These are phyloP conservation scores for Circaetus cinerascens DNA, from an alignment of 2,113 vertebrate species.

Conservation along the genomic window DNA sequence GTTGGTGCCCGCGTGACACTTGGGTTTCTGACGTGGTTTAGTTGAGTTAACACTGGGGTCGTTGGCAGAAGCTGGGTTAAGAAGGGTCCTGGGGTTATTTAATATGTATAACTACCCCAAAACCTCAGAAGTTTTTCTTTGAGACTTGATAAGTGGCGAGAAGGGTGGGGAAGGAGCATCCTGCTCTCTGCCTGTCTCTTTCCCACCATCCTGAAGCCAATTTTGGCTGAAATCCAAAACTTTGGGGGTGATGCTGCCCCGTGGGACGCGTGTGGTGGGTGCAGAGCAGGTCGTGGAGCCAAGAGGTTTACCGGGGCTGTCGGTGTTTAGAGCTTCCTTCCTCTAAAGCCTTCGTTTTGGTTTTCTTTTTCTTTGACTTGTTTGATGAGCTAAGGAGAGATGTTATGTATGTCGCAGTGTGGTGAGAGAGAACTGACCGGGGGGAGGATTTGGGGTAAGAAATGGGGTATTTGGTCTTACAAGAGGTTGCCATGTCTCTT, in stretches of 20 bases:
- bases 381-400: constrained; percentile 49
- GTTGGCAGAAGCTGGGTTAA: background rate
- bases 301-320: background rate
- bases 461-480: constrained; percentile 20
- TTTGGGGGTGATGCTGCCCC: background rate
- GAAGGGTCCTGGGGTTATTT: background rate
- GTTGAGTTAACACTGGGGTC: background rate
- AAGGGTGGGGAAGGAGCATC: background rate
- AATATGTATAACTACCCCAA: background rate
- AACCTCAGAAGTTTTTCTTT: background rate
- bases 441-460: background rate
- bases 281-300: background rate
- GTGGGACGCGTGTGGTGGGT: background rate
- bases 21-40: background rate
- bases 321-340: constrained; percentile 2
- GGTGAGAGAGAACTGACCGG: constrained; percentile 24
- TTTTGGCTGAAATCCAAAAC: background rate
- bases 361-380: constrained; percentile 41
- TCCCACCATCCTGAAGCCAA: background rate
- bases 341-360: constrained; percentile 43
- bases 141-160: background rate
- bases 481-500: background rate
- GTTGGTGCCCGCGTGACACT: background rate
- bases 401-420: constrained; percentile 20
- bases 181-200: background rate